Evolutionary conservation across 1,140 invertebrate species (phyloP), one percentile per base, ranked within the genome.

Genomic region (Conopomorpha cramerella): DNA sequence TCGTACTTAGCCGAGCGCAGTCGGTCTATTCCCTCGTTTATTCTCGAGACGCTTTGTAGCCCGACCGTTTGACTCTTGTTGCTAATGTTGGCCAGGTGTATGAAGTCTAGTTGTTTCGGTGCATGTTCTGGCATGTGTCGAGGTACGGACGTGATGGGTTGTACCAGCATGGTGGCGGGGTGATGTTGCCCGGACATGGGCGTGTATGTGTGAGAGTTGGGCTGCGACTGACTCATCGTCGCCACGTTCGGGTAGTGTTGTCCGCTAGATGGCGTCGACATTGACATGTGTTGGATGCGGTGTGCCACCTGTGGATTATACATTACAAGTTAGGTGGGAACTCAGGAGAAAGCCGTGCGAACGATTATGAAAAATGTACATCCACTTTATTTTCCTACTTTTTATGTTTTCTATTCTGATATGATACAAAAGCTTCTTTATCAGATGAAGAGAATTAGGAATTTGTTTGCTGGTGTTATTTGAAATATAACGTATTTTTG

Each of bases 201-300:
- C 12, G 18, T 23, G 31, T 36, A 23, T 3, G 33, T 12, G 18
- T 33, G 39, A 0, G 27, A 67, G 36, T 41, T 56, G n/a, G 63
- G 64, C 11, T 67, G 76, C 3, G 63, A 67, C 33, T 68, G 65
- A 34, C 50, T 57, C 66, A 68, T 65, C 2, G 51, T 55, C 7
- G 49, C 49, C 46, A 60, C 41, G 46, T 64, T 66, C 16, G 67
- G 65, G 41, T 70, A 73, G 45, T 58, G 64, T 27, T 50, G 46
- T 27, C 64, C 56, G n/a, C 61, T 55, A 2, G 68, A 51, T 2
- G 77, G 71, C 2, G 77, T 71, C 3, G 68, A 77, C 30, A 67
- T 38, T 7, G 72, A 58, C 67, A 78, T 71, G 15, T 47, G 71
- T 41, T 68, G 76, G 43, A 70, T 71, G 39, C 66, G 54, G 19